phyloP scores from a whole-genome alignment of 2,888 invertebrate species.

The Hipparchia sbordonii region DNA sequence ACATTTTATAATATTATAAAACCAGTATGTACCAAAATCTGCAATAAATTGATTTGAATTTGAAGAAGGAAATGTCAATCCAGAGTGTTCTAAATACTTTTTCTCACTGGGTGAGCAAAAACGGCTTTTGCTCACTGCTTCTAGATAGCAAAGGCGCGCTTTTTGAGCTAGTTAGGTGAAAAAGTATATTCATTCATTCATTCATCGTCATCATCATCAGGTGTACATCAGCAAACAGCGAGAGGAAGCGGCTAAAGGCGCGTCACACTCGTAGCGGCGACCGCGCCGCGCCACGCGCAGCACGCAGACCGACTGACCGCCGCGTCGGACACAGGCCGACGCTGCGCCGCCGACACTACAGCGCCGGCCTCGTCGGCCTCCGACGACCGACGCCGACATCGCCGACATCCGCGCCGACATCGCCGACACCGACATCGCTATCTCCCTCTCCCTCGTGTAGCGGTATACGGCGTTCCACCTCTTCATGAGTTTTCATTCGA shows the following conservation, averaged over 20 bases:
- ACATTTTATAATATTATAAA: too few species aligned
- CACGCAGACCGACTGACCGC: constrained; percentile 64
- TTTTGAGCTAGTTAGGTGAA: too few species aligned
- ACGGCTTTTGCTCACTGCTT: too few species aligned
- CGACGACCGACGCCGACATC: constrained; percentile 14
- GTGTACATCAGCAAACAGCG: constrained; percentile 79
- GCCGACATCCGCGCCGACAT: not conserved
- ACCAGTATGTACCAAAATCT: too few species aligned
- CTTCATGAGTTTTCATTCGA: not conserved
- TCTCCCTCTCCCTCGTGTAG: not conserved
- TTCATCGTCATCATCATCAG: constrained; percentile 45
- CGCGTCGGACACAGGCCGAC: constrained; percentile 13
- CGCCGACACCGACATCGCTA: not conserved
- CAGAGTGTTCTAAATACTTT: too few species aligned
- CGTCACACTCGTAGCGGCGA: constrained; percentile 63
- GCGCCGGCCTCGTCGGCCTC: constrained; percentile 14
- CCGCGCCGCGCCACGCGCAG: constrained; percentile 57
- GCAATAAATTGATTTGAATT: too few species aligned
- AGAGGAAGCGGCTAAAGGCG: constrained; percentile 55
- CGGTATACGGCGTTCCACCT: not conserved
- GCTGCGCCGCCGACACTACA: not conserved
- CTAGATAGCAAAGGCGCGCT: too few species aligned
- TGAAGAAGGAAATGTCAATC: too few species aligned
- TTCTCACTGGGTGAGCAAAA: too few species aligned
- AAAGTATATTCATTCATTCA: too few species aligned